Evolutionary conservation across 2,113 vertebrate species (phyloP).

Genomic region (Pangasianodon gigas): DNA sequence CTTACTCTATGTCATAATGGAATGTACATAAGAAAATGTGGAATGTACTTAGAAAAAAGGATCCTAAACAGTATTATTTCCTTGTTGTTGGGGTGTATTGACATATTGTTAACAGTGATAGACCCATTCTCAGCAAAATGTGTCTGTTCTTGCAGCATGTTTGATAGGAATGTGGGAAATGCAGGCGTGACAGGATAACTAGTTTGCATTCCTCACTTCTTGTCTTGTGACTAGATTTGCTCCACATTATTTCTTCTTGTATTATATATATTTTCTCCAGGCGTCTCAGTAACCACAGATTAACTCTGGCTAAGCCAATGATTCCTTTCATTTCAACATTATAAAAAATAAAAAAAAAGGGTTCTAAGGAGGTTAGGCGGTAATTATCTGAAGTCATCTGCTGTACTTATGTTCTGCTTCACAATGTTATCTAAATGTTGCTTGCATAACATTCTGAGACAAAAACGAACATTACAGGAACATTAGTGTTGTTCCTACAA

Average conservation of each 20-base stretch:
- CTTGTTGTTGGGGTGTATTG: background rate
- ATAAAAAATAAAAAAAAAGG: no score
- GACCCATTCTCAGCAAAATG: background rate
- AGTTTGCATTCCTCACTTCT: no score
- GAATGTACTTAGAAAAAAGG: no score
- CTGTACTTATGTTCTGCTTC: background rate
- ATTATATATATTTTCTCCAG: background rate
- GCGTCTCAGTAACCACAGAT: conserved; percentile 46
- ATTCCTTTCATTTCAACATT: background rate
- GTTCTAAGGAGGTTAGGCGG: background rate
- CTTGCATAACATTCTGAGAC: background rate
- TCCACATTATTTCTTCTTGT: conserved; percentile 24
- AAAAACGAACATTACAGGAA: background rate
- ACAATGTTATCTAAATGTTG: background rate
- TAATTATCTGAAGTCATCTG: no score
- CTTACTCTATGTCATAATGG: background rate
- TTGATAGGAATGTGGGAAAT: conserved; percentile 39
- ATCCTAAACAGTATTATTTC: background rate
- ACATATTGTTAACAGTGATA: background rate
- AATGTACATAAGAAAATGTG: background rate
- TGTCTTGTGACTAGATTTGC: background rate
- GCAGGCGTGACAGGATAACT: background rate
- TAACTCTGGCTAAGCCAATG: conserved; percentile 48
- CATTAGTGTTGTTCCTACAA: background rate
- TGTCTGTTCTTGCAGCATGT: conserved; percentile 12